phyloP scores from a whole-genome alignment of 2,113 vertebrate species.

The Calonectris borealis region DNA sequence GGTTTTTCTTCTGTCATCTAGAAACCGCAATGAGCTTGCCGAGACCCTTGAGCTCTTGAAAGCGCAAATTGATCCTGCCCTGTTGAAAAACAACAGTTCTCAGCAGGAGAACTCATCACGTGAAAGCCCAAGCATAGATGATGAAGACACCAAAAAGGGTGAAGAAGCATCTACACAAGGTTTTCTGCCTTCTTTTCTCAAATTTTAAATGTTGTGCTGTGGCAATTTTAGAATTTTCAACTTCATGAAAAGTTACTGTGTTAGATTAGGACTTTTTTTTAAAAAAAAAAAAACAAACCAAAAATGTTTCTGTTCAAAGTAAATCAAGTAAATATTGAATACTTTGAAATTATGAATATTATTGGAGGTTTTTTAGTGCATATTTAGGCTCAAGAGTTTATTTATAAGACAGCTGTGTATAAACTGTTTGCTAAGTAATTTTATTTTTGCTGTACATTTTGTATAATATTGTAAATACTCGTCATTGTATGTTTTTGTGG shows the following conservation, averaged over 20 bases:
- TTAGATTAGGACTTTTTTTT: not conserved
- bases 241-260: not conserved
- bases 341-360: not conserved
- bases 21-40: slow-evolving; percentile 91
- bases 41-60: slow-evolving; percentile 93
- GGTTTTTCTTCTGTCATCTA: slow-evolving; percentile 59
- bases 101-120: slow-evolving; percentile 75
- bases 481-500: not conserved
- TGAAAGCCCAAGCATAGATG: slow-evolving; percentile 78
- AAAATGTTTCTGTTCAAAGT: not conserved
- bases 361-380: not conserved
- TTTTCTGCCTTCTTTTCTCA: slow-evolving; percentile 62
- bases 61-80: slow-evolving; percentile 86
- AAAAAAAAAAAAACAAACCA: not conserved
- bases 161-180: slow-evolving; percentile 74
- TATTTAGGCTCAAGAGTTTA: not conserved
- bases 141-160: slow-evolving; percentile 76
- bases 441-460: not conserved
- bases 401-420: not conserved
- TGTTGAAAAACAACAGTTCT: slow-evolving; percentile 78
- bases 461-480: not conserved
- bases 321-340: not conserved
- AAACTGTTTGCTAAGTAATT: not conserved
- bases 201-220: not conserved
- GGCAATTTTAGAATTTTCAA: not conserved